These are phyloP conservation scores for Protophormia terraenovae DNA, from an alignment of 2,888 invertebrate genomes.

Conservation along the genomic window DNA sequence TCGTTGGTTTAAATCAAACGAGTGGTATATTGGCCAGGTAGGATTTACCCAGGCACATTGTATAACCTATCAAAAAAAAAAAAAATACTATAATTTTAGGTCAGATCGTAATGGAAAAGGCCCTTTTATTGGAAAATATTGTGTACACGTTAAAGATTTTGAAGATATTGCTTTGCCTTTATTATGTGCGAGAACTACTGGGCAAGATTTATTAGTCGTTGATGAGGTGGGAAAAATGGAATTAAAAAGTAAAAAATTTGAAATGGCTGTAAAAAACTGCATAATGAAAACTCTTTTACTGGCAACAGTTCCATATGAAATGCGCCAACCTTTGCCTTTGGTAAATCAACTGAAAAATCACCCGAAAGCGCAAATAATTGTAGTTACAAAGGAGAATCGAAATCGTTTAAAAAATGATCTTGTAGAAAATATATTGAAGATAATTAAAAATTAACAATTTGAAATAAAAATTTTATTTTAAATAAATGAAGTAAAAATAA, in stretches of 20 bases:
- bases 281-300: constrained; percentile 70
- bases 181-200: constrained; percentile 54
- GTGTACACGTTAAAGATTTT: constrained; percentile 84
- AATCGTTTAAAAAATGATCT: constrained; percentile 71
- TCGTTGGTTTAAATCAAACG: constrained; percentile 82
- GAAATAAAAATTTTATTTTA: too few species aligned
- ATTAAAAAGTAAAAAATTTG: constrained; percentile 75
- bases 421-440: constrained; percentile 56
- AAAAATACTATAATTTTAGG: too few species aligned
- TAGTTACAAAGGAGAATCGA: constrained; percentile 75
- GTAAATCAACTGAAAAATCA: constrained; percentile 74
- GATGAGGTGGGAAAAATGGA: constrained; percentile 81
- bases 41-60: too few species aligned
- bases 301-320: constrained; percentile 74
- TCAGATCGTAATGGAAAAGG: constrained; percentile 56
- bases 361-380: constrained; percentile 66
- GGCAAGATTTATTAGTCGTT: constrained; percentile 76
- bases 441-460: constrained; percentile 39
- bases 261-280: constrained; percentile 69
- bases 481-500: neutral
- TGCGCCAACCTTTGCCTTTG: constrained; percentile 68
- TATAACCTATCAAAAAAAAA: too few species aligned
- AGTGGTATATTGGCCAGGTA: constrained; percentile 83
- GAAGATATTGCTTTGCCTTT: constrained; percentile 83
- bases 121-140: constrained; percentile 84